A percentile compares a stretch with the other conserved stretches of the same genome.
phyloP scores from a whole-genome alignment of 2,113 vertebrate genomes.

The Trachemys scripta region DNA sequence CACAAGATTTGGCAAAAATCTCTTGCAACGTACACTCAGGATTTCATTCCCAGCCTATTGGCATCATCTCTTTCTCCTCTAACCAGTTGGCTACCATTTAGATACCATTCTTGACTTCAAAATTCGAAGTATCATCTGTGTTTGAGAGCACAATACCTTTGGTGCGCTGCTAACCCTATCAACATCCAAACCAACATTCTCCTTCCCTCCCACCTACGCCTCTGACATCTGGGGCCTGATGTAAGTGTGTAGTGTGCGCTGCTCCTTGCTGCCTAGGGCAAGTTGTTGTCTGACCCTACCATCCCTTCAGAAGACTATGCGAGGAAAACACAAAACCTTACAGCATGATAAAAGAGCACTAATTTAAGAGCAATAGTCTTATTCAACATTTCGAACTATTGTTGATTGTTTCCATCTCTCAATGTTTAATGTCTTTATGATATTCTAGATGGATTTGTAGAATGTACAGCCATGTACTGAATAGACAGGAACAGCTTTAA shows the following conservation, averaged over 20 bases:
- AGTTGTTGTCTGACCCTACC: background rate
- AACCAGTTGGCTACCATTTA: background rate
- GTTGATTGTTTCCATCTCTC: background rate
- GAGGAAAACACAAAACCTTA: background rate
- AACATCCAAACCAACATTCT: background rate
- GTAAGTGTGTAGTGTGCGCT: too few species aligned
- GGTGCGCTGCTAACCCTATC: background rate
- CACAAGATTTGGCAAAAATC: background rate
- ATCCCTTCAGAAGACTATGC: background rate
- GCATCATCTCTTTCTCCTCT: background rate
- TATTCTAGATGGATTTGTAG: background rate
- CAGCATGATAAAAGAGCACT: background rate
- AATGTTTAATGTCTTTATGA: background rate
- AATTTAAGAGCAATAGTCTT: background rate
- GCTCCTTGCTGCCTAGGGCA: background rate
- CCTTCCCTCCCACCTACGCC: too few species aligned
- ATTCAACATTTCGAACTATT: background rate
- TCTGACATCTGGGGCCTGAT: too few species aligned
- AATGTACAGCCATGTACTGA: background rate
- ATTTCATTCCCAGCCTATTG: background rate
- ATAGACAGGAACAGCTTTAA: background rate
- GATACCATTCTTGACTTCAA: background rate
- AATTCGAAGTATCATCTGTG: background rate
- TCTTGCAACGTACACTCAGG: background rate
- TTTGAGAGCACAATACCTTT: background rate